A percentile compares a stretch with the other conserved stretches of the same genome.
Evolutionary conservation across 2,113 vertebrate species (phyloP).

Genomic region (Chamaea fasciata): DNA sequence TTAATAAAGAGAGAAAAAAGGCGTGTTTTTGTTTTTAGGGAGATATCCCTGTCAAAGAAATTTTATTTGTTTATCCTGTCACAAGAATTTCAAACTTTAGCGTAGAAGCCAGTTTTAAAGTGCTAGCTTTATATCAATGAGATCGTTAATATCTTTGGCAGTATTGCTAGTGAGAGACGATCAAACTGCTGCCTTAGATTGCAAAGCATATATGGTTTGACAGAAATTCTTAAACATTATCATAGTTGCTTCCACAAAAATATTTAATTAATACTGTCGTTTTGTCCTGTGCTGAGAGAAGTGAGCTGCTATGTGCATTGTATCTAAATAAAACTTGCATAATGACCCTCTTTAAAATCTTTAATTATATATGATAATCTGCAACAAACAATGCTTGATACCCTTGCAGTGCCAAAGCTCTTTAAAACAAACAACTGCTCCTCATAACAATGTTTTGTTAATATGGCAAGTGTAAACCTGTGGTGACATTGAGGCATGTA

Average conservation of each 20-base stretch:
- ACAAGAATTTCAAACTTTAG: background rate
- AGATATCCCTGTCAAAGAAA: background rate
- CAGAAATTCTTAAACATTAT: constrained; percentile 8
- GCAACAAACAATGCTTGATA: background rate
- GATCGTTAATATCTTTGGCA: background rate
- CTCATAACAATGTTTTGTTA: background rate
- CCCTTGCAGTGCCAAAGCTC: background rate
- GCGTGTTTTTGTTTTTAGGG: background rate
- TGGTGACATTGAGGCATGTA: background rate
- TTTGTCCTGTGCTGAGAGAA: background rate
- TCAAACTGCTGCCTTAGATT: background rate
- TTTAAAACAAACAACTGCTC: background rate
- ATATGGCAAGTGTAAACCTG: background rate
- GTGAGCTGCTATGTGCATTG: background rate
- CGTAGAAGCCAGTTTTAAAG: background rate
- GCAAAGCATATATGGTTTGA: background rate
- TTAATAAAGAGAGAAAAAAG: constrained; percentile 29
- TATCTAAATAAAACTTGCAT: background rate
- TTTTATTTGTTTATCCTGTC: background rate
- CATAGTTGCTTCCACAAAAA: background rate
- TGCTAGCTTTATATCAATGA: background rate
- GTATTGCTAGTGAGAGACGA: background rate
- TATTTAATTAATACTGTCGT: constrained; percentile 20
- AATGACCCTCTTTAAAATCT: background rate
- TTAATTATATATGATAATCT: constrained; percentile 29